Percentiles rank a stretch among this genome's conserved stretches.
phyloP scores from a whole-genome alignment of 2,797 vertebrate species.

The Centroberyx gerrardi region DNA sequence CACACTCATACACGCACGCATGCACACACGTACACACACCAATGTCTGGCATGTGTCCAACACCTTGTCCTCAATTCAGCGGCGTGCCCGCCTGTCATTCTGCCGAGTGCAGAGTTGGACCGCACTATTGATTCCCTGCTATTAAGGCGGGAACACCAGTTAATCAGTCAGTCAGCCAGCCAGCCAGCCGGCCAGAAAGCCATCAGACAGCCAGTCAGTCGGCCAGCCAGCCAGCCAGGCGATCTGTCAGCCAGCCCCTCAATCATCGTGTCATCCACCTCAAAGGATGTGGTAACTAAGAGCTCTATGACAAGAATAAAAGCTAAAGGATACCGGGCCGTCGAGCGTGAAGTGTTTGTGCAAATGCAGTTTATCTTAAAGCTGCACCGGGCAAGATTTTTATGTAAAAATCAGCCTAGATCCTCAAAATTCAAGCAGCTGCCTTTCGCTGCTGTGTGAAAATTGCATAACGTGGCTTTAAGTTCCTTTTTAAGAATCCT shows the following conservation, averaged over 20 bases:
- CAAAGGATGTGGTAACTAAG: conserved; percentile 32
- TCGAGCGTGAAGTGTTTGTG: not conserved
- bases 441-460: too few species aligned
- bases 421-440: too few species aligned
- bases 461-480: too few species aligned
- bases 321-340: not conserved
- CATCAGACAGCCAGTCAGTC: conserved; percentile 41
- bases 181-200: conserved; percentile 56
- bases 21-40: not conserved
- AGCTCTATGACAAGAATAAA: conserved; percentile 13
- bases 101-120: conserved; percentile 53
- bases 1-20: not conserved
- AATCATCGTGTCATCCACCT: conserved; percentile 35
- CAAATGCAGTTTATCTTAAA: conserved; percentile 6
- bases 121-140: conserved; percentile 68
- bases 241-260: conserved; percentile 36
- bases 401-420: not conserved
- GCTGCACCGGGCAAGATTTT: not conserved
- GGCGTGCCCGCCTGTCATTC: conserved; percentile 50
- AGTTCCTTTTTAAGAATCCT: too few species aligned
- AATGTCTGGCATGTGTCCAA: conserved; percentile 46
- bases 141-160: conserved; percentile 69
- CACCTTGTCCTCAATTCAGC: conserved; percentile 42
- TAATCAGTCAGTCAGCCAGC: conserved; percentile 71
- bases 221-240: conserved; percentile 24